A percentile compares a stretch with the other conserved stretches of the same genome.
phyloP scores from a whole-genome alignment of 1,140 invertebrate genomes.

The Goniozus legneri region DNA sequence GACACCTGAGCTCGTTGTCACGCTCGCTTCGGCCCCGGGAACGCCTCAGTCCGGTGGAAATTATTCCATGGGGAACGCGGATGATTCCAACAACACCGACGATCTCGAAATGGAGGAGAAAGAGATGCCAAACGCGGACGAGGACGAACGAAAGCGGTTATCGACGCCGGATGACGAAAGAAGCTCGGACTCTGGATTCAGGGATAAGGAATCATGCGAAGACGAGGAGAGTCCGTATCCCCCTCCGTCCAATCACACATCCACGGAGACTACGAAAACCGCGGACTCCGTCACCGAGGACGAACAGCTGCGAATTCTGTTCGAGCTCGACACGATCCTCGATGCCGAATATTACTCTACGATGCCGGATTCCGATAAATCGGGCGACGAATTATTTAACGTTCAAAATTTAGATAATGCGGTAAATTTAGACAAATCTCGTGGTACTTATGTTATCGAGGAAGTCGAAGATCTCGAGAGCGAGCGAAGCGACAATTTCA shows the following conservation, averaged over 20 bases:
- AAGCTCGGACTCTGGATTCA: conserved; percentile 57
- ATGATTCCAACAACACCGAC: conserved; percentile 35
- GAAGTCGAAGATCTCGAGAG: neutral
- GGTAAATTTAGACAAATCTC: neutral
- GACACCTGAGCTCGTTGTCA: conserved; percentile 15
- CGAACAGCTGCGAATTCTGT: conserved; percentile 42
- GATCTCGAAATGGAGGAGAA: conserved; percentile 27
- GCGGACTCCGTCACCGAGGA: conserved; percentile 30
- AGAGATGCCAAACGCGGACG: conserved; percentile 36
- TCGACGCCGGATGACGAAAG: conserved; percentile 57
- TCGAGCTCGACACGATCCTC: conserved; percentile 46
- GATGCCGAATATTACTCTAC: conserved; percentile 46
- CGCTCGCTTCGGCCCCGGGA: conserved; percentile 19
- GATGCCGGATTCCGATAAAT: conserved; percentile 27
- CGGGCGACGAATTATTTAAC: neutral
- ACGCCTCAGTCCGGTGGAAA: conserved; percentile 32
- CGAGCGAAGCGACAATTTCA: neutral
- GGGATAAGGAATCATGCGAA: conserved; percentile 57
- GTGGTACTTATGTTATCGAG: neutral
- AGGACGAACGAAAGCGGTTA: conserved; percentile 50
- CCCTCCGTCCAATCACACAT: conserved; percentile 5
- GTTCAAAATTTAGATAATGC: neutral
- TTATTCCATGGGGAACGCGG: conserved; percentile 28
- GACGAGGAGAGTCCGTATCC: conserved; percentile 49
- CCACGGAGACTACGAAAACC: conserved; percentile 5